Percentiles rank a stretch among this genome's conserved stretches.
phyloP scores from a whole-genome alignment of 2,888 invertebrate species.

The Plagiodera versicolora region DNA sequence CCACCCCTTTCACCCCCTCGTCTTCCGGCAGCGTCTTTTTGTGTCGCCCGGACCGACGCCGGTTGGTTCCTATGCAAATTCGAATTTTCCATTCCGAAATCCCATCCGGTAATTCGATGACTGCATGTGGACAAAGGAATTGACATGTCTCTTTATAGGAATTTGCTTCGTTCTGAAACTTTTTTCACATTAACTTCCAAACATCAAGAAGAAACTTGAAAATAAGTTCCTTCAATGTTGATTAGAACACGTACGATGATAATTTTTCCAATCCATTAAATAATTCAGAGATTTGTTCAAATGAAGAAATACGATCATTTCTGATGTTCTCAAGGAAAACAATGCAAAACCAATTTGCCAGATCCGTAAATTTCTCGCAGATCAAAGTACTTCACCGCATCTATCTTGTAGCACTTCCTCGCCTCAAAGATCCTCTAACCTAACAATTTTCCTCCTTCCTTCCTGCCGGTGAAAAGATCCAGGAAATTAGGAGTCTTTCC shows the following conservation, averaged over 20 bases:
- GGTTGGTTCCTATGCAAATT: slow-evolving; percentile 50
- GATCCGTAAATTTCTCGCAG: too few species aligned
- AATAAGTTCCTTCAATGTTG: too few species aligned
- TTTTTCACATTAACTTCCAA: neutral
- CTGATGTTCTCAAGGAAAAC: too few species aligned
- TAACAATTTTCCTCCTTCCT: slow-evolving; percentile 23
- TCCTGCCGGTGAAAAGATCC: slow-evolving; percentile 8
- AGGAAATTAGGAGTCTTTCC: slow-evolving; percentile 24
- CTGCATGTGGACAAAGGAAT: neutral
- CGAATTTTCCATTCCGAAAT: neutral
- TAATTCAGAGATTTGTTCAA: too few species aligned
- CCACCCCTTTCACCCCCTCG: neutral
- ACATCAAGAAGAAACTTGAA: too few species aligned
- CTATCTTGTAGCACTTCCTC: neutral
- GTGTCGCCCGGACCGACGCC: slow-evolving; percentile 54
- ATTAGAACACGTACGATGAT: too few species aligned
- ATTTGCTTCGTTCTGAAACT: neutral
- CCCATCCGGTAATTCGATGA: neutral
- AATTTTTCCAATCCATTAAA: too few species aligned
- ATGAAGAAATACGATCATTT: too few species aligned
- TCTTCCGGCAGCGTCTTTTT: slow-evolving; percentile 46
- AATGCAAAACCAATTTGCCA: too few species aligned
- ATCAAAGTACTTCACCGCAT: too few species aligned
- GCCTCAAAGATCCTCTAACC: neutral
- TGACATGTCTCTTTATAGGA: neutral